Percentiles rank a stretch among this genome's conserved stretches.
These are phyloP conservation scores for Pogoniulus pusillus DNA, from an alignment of 2,797 vertebrate genomes.

Conservation along the genomic window DNA sequence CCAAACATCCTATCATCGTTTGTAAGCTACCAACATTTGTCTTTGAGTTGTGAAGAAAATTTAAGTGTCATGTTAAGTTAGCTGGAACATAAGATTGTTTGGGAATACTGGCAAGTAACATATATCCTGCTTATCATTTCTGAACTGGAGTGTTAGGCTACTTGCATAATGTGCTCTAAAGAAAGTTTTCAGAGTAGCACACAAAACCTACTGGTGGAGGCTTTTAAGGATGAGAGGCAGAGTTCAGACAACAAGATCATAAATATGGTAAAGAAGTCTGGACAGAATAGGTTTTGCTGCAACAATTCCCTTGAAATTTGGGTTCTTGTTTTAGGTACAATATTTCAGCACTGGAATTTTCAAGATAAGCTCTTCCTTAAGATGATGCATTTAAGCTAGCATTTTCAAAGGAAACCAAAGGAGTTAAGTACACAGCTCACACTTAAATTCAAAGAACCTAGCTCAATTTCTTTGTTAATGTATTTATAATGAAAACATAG, in stretches of 20 bases:
- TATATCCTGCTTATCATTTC: not conserved
- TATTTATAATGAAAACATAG: not conserved
- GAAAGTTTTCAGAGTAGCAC: not conserved
- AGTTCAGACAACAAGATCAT: not conserved
- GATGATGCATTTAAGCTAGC: not conserved
- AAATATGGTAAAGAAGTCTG: not conserved
- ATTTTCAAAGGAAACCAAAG: not conserved
- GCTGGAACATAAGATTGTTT: not conserved
- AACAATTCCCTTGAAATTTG: not conserved
- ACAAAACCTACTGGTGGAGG: not conserved
- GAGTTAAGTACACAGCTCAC: not conserved
- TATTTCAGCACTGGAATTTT: not conserved
- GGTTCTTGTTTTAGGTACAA: not conserved
- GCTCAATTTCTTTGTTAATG: not conserved
- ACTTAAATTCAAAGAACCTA: not conserved
- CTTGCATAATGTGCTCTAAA: not conserved
- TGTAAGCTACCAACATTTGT: not conserved
- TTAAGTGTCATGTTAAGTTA: not conserved
- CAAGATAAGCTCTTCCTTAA: not conserved
- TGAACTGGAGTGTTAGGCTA: rapidly evolving
- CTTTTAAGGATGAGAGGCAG: not conserved
- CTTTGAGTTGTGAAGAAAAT: not conserved
- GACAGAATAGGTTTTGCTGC: not conserved
- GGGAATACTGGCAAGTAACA: not conserved
- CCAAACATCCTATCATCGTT: not conserved